Base-by-base conservation (phyloP, 2,113 vertebrate species). In the Anser cygnoides region DNA sequence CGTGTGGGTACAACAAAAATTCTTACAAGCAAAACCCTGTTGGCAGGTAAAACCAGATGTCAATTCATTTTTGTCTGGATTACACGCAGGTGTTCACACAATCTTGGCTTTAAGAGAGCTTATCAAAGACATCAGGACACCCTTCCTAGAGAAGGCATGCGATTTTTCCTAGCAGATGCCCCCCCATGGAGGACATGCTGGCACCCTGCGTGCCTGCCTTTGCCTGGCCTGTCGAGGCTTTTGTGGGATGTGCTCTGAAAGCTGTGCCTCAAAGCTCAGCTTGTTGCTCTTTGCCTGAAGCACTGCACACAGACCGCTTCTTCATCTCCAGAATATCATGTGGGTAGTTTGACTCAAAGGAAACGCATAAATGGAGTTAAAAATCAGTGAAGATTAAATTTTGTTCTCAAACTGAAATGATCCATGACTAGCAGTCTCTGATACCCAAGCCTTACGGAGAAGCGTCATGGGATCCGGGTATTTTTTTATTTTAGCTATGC, bases 131-230 rank as follows among this genome's bases (percentile, higher is more conserved):
- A 17, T 46, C 55, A 15, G 33, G 75, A 41, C 11, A 16, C 26
- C 73, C 75, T 84, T n/a, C 35, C 5, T 13, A 37, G 66, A 49
- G 46, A 25, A 3, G 5, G 19, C 2, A 3, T 8, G 6, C 3
- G 1, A 3, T 54, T 78, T 58, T 29, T 33, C 52, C 9, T n/a
- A 35, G 46, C 28, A 2, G 3, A 15, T 50, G 54, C 35, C 10
- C 15, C 15, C 12, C 0, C 4, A 31, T 22, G 63, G n/a, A 37
- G 50, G 35, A 37, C 58, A 43, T 43, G 3, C 17, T 1, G 9
- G n/a, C 16, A 21, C 20, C 3, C 8, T 1, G 3, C 4, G 2
- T 19, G 52, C 8, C 29, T 37, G 1, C 49, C 0, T 3, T 18
- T 46, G 22, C 43, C 63, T 52, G 55, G 41, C 28, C 35, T 4